Evolutionary conservation across 2,888 invertebrate species (phyloP).

Genomic region (Drosophila fulvimacula): DNA sequence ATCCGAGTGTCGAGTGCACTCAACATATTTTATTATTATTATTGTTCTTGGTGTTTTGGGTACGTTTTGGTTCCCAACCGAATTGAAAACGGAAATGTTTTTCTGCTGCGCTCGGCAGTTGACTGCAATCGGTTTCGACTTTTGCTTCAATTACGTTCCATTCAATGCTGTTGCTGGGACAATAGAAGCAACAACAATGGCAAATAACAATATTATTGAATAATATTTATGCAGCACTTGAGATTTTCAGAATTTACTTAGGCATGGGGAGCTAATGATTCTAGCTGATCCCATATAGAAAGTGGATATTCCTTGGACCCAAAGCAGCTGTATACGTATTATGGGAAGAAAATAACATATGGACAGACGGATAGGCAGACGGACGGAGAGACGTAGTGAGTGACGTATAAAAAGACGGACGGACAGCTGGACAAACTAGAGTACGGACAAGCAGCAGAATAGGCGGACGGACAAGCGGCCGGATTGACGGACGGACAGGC

Average conservation of each 20-base stretch:
- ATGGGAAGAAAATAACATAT: too few relatives aligned
- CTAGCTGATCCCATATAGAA: background rate
- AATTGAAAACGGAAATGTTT: conserved; percentile 26
- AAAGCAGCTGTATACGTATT: too few relatives aligned
- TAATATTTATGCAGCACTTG: too few relatives aligned
- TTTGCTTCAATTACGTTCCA: background rate
- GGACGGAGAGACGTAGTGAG: too few relatives aligned
- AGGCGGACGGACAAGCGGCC: too few relatives aligned
- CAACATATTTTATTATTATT: conserved; percentile 1
- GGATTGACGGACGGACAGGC: too few relatives aligned
- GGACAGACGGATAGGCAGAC: too few relatives aligned
- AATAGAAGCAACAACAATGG: background rate
- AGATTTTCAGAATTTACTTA: background rate
- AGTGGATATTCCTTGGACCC: background rate
- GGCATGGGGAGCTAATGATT: background rate
- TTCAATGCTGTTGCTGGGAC: background rate
- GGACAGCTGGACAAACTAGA: too few relatives aligned
- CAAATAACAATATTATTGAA: background rate
- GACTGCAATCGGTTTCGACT: conserved; percentile 14
- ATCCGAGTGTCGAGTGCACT: conserved; percentile 15
- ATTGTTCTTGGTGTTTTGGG: background rate
- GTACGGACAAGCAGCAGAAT: background rate
- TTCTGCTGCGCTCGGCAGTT: conserved; percentile 23
- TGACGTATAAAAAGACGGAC: too few relatives aligned
- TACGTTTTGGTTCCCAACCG: conserved; percentile 11